Base-by-base conservation (phyloP, 2,797 vertebrate species). In the Molothrus aeneus region DNA sequence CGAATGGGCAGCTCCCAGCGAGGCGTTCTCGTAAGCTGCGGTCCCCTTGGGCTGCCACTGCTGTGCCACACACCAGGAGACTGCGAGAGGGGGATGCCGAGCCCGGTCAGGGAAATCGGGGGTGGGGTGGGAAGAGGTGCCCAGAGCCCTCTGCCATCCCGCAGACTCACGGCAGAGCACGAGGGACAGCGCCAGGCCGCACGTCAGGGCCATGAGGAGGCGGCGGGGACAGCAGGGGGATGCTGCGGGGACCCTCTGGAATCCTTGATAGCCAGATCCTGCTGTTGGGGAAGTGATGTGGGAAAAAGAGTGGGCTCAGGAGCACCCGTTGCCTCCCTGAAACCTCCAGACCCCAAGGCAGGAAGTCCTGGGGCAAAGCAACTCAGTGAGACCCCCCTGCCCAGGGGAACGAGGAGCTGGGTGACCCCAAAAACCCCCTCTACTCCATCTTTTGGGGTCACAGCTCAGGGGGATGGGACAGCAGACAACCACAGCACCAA, bases 281-380 rank as follows among this genome's bases (percentile, higher is more conserved):
- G 14, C 42, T 48, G 42, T 29, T 68, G 43, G 18, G 17, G 34
- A 40, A 68, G 43, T 7, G 19, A 28, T 22, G 22, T 9, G 34
- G 34, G 26, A 18, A 66, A 51, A 48, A 57, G 53, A 68, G 34
- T 3, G 6, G 43, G 18, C 4, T 57, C 43, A 3, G 29, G 43
- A 40, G 53, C 24, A 40, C 51, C 40, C 1, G 3, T 26, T 5
- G 2, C n/a, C 11, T 28, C 19, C 9, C 19, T 2, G 5, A 28
- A 40, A 7, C 11, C 29, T 14, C 11, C 15, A 68, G 34, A 40
- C 19, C 11, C 25, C 43, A 28, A 59, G 53, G 64, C 43, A 28
- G 29, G 34, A 57, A 57, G 18, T 48, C 34, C 50, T 31, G 50
- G 13, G 28, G n/a, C 21, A 45, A 45, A 45, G 40, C 34, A 32